phyloP scores from a whole-genome alignment of 2,888 invertebrate genomes.

The Alentia gelatinosa region DNA sequence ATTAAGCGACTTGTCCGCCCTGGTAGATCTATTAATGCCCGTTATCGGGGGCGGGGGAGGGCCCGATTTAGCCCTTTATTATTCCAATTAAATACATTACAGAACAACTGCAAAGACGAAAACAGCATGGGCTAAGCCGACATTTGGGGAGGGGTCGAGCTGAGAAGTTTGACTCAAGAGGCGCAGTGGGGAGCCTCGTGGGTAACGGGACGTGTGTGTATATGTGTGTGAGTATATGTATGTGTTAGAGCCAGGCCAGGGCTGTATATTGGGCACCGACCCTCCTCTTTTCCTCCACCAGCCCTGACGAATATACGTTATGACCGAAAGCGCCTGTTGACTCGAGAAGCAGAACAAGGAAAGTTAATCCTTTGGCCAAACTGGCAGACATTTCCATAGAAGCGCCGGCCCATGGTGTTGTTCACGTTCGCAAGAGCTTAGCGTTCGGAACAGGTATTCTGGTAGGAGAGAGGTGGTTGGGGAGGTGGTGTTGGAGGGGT shows the following conservation, averaged over 20 bases:
- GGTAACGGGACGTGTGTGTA: not conserved
- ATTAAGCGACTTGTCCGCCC: not conserved
- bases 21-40: slow-evolving; percentile 18
- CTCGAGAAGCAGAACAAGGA: slow-evolving; percentile 35
- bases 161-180: not conserved
- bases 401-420: not conserved
- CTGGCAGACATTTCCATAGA: slow-evolving; percentile 39
- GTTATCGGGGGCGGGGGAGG: not conserved
- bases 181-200: not conserved
- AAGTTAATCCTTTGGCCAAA: slow-evolving; percentile 40
- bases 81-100: not conserved
- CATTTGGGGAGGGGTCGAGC: not conserved
- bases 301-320: slow-evolving; percentile 31
- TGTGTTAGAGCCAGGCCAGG: not conserved
- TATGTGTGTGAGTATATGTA: not conserved
- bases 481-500: not conserved
- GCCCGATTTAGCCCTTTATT: not conserved
- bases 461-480: not conserved
- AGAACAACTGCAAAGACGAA: not conserved
- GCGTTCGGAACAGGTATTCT: not conserved
- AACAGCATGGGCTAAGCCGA: not conserved
- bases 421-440: slow-evolving; percentile 9
- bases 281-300: not conserved
- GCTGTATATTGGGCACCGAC: not conserved
- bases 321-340: slow-evolving; percentile 41